phyloP scores from a whole-genome alignment of 2,888 invertebrate genomes.

The Cephus spinipes region DNA sequence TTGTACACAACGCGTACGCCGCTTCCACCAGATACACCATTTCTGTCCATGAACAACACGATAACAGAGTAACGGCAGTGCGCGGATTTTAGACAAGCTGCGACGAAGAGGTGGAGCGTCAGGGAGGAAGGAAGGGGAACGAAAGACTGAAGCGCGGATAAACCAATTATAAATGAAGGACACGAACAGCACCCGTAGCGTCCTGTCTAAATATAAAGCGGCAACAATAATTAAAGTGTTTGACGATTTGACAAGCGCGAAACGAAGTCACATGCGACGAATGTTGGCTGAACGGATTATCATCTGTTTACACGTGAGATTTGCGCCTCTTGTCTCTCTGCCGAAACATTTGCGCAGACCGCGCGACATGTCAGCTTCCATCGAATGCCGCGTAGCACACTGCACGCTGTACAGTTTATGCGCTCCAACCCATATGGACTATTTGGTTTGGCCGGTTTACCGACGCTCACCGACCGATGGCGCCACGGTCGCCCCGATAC shows the following conservation, averaged over 20 bases:
- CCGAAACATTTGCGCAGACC: not conserved
- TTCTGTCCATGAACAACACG: not conserved
- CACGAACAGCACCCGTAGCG: conserved; percentile 22
- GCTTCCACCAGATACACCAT: not conserved
- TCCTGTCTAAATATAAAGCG: conserved; percentile 45
- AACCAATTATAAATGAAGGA: conserved; percentile 25
- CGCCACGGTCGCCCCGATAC: not conserved
- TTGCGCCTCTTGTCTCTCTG: conserved; percentile 28
- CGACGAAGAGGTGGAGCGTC: conserved; percentile 21
- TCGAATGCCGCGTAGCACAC: not conserved
- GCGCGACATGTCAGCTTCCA: not conserved
- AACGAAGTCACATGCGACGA: conserved; percentile 50
- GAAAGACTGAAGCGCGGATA: conserved; percentile 1
- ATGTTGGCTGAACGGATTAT: conserved; percentile 47
- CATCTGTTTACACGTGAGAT: conserved; percentile 46
- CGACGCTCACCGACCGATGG: not conserved
- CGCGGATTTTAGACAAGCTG: conserved; percentile 30
- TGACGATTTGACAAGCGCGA: conserved; percentile 52
- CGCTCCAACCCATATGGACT: not conserved
- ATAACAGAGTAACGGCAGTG: not conserved
- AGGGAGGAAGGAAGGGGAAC: conserved; percentile 25
- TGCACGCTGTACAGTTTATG: not conserved
- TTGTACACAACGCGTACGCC: not conserved
- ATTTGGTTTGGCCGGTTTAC: not conserved
- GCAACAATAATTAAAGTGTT: conserved; percentile 54